Percentiles rank a stretch among this genome's conserved stretches.
Evolutionary conservation across 2,797 vertebrate genomes (phyloP).

Genomic region (Tauraco hartlaubi): DNA sequence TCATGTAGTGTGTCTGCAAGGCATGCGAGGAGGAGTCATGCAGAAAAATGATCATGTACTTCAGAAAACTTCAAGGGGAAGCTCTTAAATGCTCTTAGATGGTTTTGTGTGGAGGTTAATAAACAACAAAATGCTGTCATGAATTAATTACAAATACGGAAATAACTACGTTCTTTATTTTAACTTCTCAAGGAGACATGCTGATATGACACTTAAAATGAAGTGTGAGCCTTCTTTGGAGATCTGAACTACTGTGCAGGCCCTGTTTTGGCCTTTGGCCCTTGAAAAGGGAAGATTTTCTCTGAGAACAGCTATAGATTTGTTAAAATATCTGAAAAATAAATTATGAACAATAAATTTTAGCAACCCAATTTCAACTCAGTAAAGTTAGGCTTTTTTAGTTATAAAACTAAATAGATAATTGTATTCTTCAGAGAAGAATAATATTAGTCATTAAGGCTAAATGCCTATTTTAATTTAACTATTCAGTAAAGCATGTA

Average conservation of each 20-base stretch:
- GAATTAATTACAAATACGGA: background rate
- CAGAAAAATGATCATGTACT: background rate
- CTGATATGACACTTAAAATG: background rate
- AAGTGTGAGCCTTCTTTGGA: background rate
- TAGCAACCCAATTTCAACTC: background rate
- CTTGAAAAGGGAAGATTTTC: background rate
- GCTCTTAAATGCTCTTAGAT: background rate
- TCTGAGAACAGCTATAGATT: background rate
- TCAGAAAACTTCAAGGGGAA: background rate
- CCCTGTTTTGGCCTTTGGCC: background rate
- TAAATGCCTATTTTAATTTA: background rate
- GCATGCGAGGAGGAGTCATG: fast-evolving
- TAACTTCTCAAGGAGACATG: background rate
- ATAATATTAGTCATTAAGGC: background rate
- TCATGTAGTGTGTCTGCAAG: fast-evolving
- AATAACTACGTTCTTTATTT: background rate
- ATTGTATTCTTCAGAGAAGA: background rate
- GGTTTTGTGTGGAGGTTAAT: background rate
- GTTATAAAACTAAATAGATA: background rate
- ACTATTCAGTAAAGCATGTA: background rate
- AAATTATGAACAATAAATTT: background rate
- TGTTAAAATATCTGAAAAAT: background rate
- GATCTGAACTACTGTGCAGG: background rate
- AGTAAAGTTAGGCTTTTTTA: background rate
- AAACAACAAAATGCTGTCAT: background rate